phyloP scores from a whole-genome alignment of 2,888 invertebrate genomes.

The Halocaridina rubra region DNA sequence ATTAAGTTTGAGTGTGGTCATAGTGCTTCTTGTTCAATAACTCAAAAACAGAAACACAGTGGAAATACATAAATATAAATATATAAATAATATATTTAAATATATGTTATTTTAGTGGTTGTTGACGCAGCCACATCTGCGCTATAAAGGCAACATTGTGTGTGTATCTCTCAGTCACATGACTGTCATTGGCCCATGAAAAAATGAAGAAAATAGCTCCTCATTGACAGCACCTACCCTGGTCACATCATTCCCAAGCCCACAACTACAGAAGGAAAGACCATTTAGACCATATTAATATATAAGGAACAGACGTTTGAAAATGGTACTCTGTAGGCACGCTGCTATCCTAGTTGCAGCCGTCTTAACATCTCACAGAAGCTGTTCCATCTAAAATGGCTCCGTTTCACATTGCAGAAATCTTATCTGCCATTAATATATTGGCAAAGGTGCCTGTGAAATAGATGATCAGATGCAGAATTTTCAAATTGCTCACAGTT shows the following conservation, averaged over 20 bases:
- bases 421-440: no score
- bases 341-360: neutral
- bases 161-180: neutral
- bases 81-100: neutral
- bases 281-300: no score
- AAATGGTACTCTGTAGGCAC: neutral
- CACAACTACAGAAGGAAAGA: neutral
- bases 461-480: no score
- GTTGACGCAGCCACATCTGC: neutral
- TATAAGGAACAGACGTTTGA: neutral
- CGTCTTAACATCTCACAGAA: neutral
- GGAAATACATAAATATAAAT: constrained; percentile 5
- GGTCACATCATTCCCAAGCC: neutral
- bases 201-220: no score
- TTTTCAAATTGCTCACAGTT: no score
- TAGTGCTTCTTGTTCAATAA: constrained; percentile 36
- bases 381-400: neutral
- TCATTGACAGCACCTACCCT: neutral
- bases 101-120: constrained; percentile 16
- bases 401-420: no score
- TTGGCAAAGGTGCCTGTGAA: no score
- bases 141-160: constrained; percentile 24
- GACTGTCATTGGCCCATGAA: no score
- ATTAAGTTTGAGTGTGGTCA: constrained; percentile 41
- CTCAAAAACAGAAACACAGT: constrained; percentile 45